phyloP scores from a whole-genome alignment of 2,797 vertebrate species.

The Coluber constrictor region DNA sequence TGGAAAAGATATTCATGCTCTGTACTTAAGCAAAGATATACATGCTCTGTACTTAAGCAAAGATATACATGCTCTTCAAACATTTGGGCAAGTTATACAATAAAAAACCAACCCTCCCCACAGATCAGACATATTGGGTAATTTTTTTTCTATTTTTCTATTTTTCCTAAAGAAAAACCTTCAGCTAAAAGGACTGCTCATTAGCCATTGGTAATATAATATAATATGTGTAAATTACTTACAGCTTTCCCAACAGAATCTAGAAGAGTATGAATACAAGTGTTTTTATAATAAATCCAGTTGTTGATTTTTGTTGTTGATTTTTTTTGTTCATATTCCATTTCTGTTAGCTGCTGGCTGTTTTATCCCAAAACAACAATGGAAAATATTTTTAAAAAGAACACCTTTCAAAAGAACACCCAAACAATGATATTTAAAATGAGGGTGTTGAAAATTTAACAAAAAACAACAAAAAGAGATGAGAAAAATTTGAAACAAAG shows the following conservation, averaged over 20 bases:
- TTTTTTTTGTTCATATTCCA: background rate
- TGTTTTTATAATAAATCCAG: background rate
- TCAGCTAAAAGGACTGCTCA: background rate
- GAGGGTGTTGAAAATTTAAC: background rate
- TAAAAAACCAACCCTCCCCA: conserved; percentile 1
- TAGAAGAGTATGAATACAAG: background rate
- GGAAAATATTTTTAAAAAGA: background rate
- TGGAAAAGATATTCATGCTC: conserved; percentile 11
- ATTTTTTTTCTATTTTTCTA: background rate
- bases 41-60: conserved; percentile 2
- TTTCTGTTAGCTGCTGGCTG: background rate
- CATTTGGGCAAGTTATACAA: background rate
- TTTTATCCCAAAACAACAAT: background rate
- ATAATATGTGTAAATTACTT: background rate
- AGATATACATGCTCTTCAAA: too few relatives aligned
- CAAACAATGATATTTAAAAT: background rate
- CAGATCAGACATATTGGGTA: background rate
- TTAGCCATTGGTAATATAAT: background rate
- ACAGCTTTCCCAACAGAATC: background rate
- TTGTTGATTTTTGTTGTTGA: background rate
- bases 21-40: conserved; percentile 28
- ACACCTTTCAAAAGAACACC: background rate
- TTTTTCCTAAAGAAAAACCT: background rate
- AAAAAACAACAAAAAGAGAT: background rate
- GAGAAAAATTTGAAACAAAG: background rate